These are phyloP conservation scores for Heteronetta atricapilla DNA, from an alignment of 2,113 vertebrate genomes.

Conservation along the genomic window DNA sequence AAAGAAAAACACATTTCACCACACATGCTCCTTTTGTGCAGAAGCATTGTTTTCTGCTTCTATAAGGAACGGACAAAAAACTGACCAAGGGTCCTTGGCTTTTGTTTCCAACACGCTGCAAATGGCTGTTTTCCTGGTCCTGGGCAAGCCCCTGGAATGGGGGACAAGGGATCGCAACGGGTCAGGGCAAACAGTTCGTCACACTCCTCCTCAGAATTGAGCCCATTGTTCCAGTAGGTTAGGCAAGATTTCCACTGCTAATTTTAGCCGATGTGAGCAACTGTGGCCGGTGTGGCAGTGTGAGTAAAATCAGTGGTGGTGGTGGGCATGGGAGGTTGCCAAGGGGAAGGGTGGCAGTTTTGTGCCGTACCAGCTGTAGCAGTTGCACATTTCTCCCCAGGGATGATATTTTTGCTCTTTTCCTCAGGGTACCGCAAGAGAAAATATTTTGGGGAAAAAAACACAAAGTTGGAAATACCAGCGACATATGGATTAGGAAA, in stretches of 20 bases:
- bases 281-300: not conserved
- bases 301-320: not conserved
- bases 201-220: not conserved
- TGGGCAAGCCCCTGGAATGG: not conserved
- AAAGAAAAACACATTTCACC: not conserved
- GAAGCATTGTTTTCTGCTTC: not conserved
- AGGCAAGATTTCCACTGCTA: not conserved
- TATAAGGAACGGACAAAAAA: not conserved
- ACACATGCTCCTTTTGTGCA: not conserved
- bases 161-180: not conserved
- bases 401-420: not conserved
- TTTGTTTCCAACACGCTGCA: not conserved
- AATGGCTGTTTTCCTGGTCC: not conserved
- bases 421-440: not conserved
- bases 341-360: not conserved
- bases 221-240: not conserved
- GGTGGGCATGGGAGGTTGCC: not conserved
- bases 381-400: not conserved
- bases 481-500: not conserved
- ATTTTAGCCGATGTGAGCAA: not conserved
- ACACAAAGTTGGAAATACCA: not conserved
- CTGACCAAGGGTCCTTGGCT: not conserved
- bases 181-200: conserved; percentile 17
- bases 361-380: not conserved
- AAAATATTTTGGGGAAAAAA: not conserved